phyloP scores from a whole-genome alignment of 2,113 vertebrate genomes.

The Casuarius casuarius region DNA sequence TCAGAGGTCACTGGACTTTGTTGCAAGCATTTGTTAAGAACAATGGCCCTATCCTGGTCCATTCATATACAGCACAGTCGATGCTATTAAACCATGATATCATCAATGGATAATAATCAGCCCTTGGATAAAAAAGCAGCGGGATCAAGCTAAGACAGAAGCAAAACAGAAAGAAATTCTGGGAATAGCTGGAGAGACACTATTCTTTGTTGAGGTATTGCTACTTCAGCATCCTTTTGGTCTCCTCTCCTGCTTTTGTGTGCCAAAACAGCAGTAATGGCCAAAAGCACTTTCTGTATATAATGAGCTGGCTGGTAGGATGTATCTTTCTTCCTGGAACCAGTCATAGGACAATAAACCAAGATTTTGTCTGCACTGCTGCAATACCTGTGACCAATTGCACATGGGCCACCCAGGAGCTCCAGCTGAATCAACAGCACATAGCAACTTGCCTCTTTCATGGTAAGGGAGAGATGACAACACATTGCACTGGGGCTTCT shows the following conservation, averaged over 20 bases:
- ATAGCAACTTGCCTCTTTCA: not conserved
- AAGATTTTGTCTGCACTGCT: slow-evolving; percentile 28
- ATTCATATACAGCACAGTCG: not conserved
- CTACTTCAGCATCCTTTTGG: not conserved
- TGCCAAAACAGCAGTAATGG: not conserved
- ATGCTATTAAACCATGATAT: not conserved
- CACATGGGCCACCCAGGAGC: slow-evolving; percentile 56
- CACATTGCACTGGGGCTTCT: not conserved
- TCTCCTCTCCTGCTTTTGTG: not conserved
- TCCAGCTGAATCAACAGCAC: slow-evolving; percentile 54
- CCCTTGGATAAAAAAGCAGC: not conserved
- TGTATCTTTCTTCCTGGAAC: slow-evolving; percentile 32
- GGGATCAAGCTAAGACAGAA: not conserved
- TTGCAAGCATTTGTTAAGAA: not conserved
- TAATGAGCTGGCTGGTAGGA: not conserved
- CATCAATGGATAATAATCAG: not conserved
- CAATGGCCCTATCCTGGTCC: not conserved
- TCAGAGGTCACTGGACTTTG: not conserved
- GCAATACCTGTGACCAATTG: slow-evolving; percentile 41
- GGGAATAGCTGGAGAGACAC: not conserved
- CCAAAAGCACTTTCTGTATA: not conserved
- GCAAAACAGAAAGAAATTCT: not conserved
- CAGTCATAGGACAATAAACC: not conserved
- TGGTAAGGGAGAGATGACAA: not conserved
- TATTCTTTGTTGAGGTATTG: not conserved